Conservation (phyloP, 2,797 vertebrate genomes). For the Gallinago solitaria region DNA sequence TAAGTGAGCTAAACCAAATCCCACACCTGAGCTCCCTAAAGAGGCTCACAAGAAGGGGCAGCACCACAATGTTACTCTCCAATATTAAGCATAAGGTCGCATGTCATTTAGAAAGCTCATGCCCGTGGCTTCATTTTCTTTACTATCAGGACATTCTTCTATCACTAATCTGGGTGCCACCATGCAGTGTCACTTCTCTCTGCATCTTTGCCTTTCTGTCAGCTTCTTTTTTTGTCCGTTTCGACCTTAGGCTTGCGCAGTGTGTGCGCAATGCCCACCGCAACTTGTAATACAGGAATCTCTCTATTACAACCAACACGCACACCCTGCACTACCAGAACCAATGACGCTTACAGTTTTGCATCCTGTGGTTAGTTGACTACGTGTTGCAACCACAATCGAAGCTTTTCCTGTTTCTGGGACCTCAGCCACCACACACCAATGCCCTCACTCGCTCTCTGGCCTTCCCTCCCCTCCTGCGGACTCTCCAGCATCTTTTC, state of each 20-base stretch:
- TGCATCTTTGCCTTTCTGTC: background rate
- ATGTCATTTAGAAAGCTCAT: background rate
- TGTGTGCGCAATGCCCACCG: background rate
- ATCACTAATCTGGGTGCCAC: background rate
- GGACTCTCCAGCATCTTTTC: background rate
- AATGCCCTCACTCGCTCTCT: fast-evolving
- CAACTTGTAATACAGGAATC: background rate
- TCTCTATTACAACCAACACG: background rate
- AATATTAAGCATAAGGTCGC: background rate
- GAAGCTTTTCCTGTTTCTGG: background rate
- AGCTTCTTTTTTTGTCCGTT: background rate
- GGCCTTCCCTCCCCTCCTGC: background rate
- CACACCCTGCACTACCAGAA: background rate
- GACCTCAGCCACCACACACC: background rate
- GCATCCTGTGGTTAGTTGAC: background rate
- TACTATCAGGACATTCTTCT: background rate
- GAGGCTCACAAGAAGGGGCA: background rate
- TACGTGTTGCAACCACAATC: background rate
- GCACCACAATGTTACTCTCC: background rate
- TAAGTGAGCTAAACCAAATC: background rate
- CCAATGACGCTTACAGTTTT: fast-evolving
- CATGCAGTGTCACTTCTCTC: background rate
- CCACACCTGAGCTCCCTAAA: background rate
- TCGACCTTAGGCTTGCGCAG: background rate
- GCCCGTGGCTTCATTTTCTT: background rate